A percentile compares a stretch with the other conserved stretches of the same genome.
Evolutionary conservation across 2,113 vertebrate species (phyloP).

Genomic region (Cyprinodon variegatus): DNA sequence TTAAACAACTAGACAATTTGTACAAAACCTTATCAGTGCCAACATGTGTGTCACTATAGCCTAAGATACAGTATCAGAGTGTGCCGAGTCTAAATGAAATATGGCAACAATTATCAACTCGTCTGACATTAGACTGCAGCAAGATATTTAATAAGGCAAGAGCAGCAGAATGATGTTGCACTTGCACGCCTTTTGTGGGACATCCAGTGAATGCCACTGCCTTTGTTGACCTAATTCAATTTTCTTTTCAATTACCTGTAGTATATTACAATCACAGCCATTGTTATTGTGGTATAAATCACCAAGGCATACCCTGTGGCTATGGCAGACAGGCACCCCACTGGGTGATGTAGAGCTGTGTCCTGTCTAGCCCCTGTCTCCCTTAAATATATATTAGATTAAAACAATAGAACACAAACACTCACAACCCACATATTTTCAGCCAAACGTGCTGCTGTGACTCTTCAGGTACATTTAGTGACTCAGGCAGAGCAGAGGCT

Average conservation of each 20-base stretch:
- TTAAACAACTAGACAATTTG: conserved; percentile 53
- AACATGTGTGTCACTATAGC: conserved; percentile 27
- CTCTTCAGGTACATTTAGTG: conserved; percentile 59
- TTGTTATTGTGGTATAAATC: conserved; percentile 57
- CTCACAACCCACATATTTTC: conserved; percentile 63
- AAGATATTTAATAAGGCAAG: conserved; percentile 53
- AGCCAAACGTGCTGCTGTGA: conserved; percentile 43
- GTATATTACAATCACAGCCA: conserved; percentile 72
- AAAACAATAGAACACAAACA: conserved; percentile 68
- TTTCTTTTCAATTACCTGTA: conserved; percentile 80
- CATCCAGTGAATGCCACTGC: conserved; percentile 63
- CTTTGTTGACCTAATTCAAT: conserved; percentile 80
- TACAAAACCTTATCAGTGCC: conserved; percentile 55
- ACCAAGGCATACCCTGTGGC: conserved; percentile 45
- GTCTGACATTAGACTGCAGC: conserved; percentile 59
- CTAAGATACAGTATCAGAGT: conserved; percentile 24
- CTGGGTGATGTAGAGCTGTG: conserved; percentile 66
- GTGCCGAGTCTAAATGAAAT: conserved; percentile 62
- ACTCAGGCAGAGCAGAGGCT: conserved; percentile 48
- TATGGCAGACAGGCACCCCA: conserved; percentile 48
- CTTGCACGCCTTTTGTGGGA: conserved; percentile 60
- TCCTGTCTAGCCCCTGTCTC: conserved; percentile 59
- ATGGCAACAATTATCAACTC: conserved; percentile 62
- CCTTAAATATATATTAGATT: conserved; percentile 76
- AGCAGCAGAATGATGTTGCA: conserved; percentile 48